phyloP scores from a whole-genome alignment of 2,888 invertebrate genomes.

The Pardosa pseudoannulata region DNA sequence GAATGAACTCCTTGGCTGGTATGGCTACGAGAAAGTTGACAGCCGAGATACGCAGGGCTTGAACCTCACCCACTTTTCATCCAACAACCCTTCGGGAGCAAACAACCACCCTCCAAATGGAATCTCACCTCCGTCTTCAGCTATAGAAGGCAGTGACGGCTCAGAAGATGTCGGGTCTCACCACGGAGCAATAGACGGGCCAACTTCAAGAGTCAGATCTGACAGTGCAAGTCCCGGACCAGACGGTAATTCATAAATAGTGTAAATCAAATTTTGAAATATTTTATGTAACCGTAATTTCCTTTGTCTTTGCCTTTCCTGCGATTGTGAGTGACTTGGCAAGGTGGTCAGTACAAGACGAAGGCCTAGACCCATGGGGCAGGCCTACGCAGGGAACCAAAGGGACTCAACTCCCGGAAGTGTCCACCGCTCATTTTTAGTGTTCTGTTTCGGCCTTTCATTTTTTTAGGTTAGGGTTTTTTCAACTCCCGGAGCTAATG shows the following conservation, averaged over 20 bases:
- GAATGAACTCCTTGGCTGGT: slow-evolving; percentile 94
- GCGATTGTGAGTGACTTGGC: too few species aligned
- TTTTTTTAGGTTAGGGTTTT: too few species aligned
- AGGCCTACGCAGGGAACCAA: too few species aligned
- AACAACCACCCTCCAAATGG: slow-evolving; percentile 40
- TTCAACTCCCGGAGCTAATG: too few species aligned
- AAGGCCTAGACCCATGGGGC: too few species aligned
- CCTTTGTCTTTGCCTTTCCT: too few species aligned
- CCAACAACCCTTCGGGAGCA: slow-evolving; percentile 43
- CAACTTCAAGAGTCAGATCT: slow-evolving; percentile 22
- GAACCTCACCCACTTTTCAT: slow-evolving; percentile 77
- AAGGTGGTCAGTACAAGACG: too few species aligned
- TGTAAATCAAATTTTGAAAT: too few species aligned
- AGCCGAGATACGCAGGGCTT: slow-evolving; percentile 82
- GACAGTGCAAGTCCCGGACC: slow-evolving; percentile 53
- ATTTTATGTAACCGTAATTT: too few species aligned
- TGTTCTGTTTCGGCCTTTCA: too few species aligned
- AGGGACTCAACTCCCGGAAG: too few species aligned
- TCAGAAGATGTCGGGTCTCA: slow-evolving; percentile 48
- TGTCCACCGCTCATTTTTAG: too few species aligned
- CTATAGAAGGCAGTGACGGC: slow-evolving; percentile 56
- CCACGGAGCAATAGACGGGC: slow-evolving; percentile 12
- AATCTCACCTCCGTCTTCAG: slow-evolving; percentile 43
- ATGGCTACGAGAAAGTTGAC: slow-evolving; percentile 88
- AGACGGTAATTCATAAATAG: slow-evolving; percentile 56